Evolutionary conservation across 2,797 vertebrate species (phyloP).

Genomic region (Anguilla pacifica): DNA sequence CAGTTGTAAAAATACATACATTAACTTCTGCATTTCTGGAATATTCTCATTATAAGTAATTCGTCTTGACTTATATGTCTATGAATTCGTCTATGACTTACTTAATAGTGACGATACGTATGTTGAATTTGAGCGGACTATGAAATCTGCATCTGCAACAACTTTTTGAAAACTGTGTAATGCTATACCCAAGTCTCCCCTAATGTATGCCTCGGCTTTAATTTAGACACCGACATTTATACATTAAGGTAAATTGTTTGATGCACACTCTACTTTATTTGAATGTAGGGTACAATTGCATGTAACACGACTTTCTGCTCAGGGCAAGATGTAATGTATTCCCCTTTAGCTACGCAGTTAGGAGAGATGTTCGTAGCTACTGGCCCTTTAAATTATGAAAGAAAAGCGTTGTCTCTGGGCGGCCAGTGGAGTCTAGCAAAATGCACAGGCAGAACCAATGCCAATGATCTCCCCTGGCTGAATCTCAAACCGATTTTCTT

Average conservation of each 20-base stretch:
- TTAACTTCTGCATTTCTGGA: too few relatives aligned
- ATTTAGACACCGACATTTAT: neutral
- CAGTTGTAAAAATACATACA: too few relatives aligned
- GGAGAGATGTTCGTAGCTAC: neutral
- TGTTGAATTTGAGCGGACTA: too few relatives aligned
- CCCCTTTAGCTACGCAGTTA: neutral
- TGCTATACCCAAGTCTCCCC: neutral
- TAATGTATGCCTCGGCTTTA: neutral
- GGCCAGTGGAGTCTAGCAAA: neutral
- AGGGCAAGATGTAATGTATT: neutral
- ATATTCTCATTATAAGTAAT: too few relatives aligned
- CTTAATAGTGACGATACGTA: too few relatives aligned
- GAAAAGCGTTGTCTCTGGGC: conserved; percentile 7
- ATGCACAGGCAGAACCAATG: neutral
- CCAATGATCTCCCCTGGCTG: conserved; percentile 11
- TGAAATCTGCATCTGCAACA: neutral
- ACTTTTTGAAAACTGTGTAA: neutral
- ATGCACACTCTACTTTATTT: neutral
- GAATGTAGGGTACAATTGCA: neutral
- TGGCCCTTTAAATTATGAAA: conserved; percentile 47
- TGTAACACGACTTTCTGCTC: neutral
- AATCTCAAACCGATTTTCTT: conserved; percentile 10
- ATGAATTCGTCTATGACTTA: too few relatives aligned
- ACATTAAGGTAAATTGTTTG: neutral
- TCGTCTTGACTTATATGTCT: too few relatives aligned